phyloP scores from a whole-genome alignment of 2,888 invertebrate species.

The Philereme vetulata region DNA sequence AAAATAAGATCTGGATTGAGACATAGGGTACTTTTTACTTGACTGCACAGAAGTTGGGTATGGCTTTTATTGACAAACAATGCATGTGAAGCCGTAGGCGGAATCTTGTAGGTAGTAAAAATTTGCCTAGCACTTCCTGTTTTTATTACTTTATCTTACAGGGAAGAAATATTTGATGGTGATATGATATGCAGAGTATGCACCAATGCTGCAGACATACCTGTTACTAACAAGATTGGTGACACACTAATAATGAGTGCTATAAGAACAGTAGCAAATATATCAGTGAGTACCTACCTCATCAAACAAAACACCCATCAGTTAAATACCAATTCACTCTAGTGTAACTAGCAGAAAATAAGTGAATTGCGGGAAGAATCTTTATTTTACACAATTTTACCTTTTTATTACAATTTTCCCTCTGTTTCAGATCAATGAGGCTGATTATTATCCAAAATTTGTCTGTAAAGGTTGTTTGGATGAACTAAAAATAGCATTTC shows the following conservation, averaged over 20 bases:
- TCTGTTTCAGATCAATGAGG: constrained; percentile 37
- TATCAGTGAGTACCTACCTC: constrained; percentile 35
- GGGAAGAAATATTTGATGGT: constrained; percentile 34
- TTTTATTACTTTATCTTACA: constrained; percentile 14
- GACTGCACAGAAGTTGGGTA: too few relatives aligned
- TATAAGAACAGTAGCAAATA: constrained; percentile 38
- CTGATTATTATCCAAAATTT: constrained; percentile 41
- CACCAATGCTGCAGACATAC: constrained; percentile 39
- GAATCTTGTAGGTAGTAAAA: too few relatives aligned
- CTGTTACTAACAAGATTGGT: constrained; percentile 37
- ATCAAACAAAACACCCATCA: background rate
- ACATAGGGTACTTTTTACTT: background rate
- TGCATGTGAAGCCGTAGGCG: too few relatives aligned
- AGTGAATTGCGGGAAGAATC: too few relatives aligned
- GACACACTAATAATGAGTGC: constrained; percentile 37
- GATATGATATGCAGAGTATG: constrained; percentile 45
- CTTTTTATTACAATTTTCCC: background rate
- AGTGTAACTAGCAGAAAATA: background rate
- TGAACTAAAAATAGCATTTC: constrained; percentile 39
- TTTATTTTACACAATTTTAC: too few relatives aligned
- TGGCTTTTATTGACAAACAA: too few relatives aligned
- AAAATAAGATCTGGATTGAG: background rate
- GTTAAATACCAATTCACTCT: background rate
- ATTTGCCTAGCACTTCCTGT: background rate
- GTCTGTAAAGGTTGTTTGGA: constrained; percentile 40